Percentiles rank a stretch among this genome's conserved stretches.
Evolutionary conservation across 2,888 invertebrate species (phyloP).

Genomic region (Troilus luridus): DNA sequence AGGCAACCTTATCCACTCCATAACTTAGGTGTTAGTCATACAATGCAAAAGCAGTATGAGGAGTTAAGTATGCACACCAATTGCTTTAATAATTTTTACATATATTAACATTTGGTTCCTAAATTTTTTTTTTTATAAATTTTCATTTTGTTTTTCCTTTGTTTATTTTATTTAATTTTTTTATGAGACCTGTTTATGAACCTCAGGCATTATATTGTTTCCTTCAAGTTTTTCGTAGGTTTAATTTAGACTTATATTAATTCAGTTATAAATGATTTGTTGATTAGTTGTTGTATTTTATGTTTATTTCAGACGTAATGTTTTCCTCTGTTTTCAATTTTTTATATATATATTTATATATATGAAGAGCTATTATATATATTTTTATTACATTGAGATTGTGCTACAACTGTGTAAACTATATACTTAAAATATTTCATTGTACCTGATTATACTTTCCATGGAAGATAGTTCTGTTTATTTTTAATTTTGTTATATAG

Average conservation of each 20-base stretch:
- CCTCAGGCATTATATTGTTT: constrained; percentile 48
- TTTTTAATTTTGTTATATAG: constrained; percentile 57
- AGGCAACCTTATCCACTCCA: constrained; percentile 42
- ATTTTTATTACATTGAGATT: constrained; percentile 53
- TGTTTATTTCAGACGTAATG: constrained; percentile 35
- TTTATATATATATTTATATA: constrained; percentile 20
- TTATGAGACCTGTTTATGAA: constrained; percentile 41
- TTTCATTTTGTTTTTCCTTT: neutral
- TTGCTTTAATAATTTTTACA: constrained; percentile 48
- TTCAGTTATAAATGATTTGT: constrained; percentile 48
- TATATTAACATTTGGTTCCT: constrained; percentile 41
- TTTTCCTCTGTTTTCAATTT: constrained; percentile 47
- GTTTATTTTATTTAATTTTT: neutral
- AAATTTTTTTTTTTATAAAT: constrained; percentile 40
- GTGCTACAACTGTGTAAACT: constrained; percentile 54
- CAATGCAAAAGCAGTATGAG: constrained; percentile 28
- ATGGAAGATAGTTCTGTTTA: constrained; percentile 54
- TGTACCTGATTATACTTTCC: constrained; percentile 63
- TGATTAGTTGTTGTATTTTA: constrained; percentile 52
- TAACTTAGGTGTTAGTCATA: constrained; percentile 45
- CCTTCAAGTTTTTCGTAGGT: constrained; percentile 35
- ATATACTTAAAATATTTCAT: constrained; percentile 63
- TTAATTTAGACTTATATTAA: constrained; percentile 24
- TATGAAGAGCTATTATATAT: constrained; percentile 32
- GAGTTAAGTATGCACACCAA: constrained; percentile 49